Evolutionary conservation across 1,140 invertebrate species (phyloP).

Genomic region (Drosophila obscura): DNA sequence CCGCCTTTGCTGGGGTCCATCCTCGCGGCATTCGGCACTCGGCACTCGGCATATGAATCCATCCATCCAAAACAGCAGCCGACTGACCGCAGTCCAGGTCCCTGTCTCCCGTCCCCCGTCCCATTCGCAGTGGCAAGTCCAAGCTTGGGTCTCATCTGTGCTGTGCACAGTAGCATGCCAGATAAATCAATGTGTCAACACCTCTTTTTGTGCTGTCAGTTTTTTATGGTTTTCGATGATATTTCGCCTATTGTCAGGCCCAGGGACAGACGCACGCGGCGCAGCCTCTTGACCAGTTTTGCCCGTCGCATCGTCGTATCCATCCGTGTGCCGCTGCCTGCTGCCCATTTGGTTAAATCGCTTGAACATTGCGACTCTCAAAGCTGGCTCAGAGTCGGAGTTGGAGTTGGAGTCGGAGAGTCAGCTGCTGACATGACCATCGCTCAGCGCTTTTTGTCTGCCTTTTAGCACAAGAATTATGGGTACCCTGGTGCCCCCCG

Average conservation of each 20-base stretch:
- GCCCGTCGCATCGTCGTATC: neutral
- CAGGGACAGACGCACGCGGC: constrained; percentile 53
- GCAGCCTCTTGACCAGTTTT: constrained; percentile 35
- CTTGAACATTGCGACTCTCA: constrained; percentile 25
- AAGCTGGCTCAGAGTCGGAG: constrained; percentile 1
- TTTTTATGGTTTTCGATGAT: constrained; percentile 84
- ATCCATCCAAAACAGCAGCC: constrained; percentile 59
- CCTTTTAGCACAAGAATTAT: constrained; percentile 81
- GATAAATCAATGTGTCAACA: constrained; percentile 84
- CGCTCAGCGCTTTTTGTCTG: constrained; percentile 65
- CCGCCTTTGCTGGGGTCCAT: constrained; percentile 34
- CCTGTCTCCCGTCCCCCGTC: neutral
- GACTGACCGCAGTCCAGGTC: constrained; percentile 12
- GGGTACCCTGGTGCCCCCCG: constrained; percentile 36
- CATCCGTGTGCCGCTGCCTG: constrained; percentile 17
- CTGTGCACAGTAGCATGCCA: constrained; percentile 83
- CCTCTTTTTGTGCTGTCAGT: constrained; percentile 84
- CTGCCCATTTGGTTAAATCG: constrained; percentile 77
- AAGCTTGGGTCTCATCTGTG: constrained; percentile 60
- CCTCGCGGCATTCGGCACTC: neutral
- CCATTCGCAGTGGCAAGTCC: neutral
- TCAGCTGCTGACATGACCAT: constrained; percentile 63
- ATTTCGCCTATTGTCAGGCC: constrained; percentile 82
- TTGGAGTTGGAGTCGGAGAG: constrained; percentile 11
- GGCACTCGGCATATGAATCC: constrained; percentile 61